phyloP scores from a whole-genome alignment of 2,113 vertebrate species.

The Deroptyus accipitrinus region DNA sequence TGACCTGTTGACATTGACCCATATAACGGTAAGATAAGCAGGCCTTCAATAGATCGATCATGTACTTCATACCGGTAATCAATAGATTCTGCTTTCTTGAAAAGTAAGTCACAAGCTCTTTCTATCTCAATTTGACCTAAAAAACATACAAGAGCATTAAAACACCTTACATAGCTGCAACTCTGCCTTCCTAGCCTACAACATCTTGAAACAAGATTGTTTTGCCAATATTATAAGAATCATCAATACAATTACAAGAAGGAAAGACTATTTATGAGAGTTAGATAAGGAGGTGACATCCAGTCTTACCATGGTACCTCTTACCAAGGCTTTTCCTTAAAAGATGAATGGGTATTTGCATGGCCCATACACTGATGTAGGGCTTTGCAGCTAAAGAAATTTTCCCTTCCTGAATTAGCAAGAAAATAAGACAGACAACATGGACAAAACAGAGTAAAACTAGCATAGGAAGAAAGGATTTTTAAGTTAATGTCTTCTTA shows the following conservation, averaged over 20 bases:
- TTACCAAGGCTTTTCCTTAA: background rate
- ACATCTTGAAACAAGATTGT: background rate
- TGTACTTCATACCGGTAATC: conserved; percentile 91
- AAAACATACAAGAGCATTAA: background rate
- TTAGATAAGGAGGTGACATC: background rate
- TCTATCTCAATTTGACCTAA: conserved; percentile 94
- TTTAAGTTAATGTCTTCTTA: background rate
- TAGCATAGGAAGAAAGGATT: background rate
- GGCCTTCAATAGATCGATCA: conserved; percentile 86
- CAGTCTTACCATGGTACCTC: background rate
- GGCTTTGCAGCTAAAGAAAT: background rate
- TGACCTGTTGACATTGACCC: conserved; percentile 97
- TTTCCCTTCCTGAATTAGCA: background rate
- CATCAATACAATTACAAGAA: background rate
- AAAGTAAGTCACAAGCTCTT: conserved; percentile 88
- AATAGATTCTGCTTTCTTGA: conserved; percentile 87
- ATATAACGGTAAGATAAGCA: conserved; percentile 92
- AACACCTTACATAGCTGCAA: accelerated
- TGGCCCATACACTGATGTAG: accelerated
- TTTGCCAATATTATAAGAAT: background rate
- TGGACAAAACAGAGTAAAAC: accelerated
- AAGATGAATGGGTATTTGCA: background rate
- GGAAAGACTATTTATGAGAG: background rate
- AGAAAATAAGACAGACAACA: background rate
- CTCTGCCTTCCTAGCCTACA: background rate